Percentiles rank a stretch among this genome's conserved stretches.
These are phyloP conservation scores for Cantharis rufa DNA, from an alignment of 2,888 invertebrate genomes.

Conservation along the genomic window DNA sequence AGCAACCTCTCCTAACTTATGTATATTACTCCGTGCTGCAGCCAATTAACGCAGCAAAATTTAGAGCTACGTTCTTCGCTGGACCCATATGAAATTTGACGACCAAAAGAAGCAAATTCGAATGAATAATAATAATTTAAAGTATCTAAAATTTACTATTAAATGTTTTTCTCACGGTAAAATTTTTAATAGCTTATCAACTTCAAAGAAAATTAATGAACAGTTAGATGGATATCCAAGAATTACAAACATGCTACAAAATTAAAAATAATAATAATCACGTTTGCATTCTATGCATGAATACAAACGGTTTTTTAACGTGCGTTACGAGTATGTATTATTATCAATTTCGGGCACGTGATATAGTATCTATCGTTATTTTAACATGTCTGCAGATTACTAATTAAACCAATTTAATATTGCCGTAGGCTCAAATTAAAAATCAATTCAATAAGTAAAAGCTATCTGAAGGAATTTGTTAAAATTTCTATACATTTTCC, in stretches of 20 bases:
- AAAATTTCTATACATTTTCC: not conserved
- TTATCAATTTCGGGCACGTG: conserved; percentile 1
- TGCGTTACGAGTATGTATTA: not conserved
- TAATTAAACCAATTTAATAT: not conserved
- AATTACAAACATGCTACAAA: not conserved
- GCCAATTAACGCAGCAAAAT: not conserved
- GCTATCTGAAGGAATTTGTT: not conserved
- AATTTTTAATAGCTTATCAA: conserved; percentile 6
- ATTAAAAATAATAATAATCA: conserved; percentile 7
- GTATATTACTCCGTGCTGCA: too few relatives aligned
- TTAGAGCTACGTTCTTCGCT: too few relatives aligned
- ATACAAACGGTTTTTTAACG: conserved; percentile 5
- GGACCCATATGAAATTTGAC: not conserved
- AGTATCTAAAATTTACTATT: not conserved
- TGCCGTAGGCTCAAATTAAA: not conserved
- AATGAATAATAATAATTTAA: not conserved
- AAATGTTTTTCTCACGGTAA: not conserved
- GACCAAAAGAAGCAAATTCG: not conserved
- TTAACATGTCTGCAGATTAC: not conserved
- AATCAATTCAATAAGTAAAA: not conserved
- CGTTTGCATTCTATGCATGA: conserved; percentile 6
- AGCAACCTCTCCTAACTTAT: too few relatives aligned
- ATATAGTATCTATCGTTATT: not conserved
- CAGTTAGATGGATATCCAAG: not conserved
- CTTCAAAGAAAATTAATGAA: conserved; percentile 11